Conservation (phyloP, 2,797 vertebrate genomes). For the Karalla daura region DNA sequence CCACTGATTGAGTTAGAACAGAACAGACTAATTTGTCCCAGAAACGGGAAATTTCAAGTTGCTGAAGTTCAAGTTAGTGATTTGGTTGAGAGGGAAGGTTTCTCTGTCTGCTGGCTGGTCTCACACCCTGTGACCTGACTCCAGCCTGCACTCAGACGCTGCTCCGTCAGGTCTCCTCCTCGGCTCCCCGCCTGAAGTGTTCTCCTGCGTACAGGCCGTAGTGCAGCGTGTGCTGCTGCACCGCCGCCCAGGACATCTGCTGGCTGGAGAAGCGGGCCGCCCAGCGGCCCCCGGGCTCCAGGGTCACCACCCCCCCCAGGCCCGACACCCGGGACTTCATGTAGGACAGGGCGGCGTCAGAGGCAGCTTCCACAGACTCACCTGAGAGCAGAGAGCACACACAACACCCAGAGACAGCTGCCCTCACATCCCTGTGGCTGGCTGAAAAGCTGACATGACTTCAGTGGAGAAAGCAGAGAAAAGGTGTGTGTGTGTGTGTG, state of each 20-base stretch:
- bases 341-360: conserved; percentile 84
- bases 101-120: no score
- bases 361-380: conserved; percentile 85
- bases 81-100: no score
- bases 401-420: neutral
- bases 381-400: conserved; percentile 78
- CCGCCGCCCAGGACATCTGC: conserved; percentile 94
- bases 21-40: no score
- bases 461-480: no score
- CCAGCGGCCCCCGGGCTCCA: conserved; percentile 89
- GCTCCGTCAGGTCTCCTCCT: conserved; percentile 22
- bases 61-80: no score
- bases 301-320: conserved; percentile 88
- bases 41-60: no score
- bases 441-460: no score
- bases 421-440: no score
- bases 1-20: no score
- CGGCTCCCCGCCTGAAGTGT: conserved; percentile 63
- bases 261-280: conserved; percentile 87
- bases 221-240: conserved; percentile 84
- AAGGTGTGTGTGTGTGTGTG: conserved; percentile 5
- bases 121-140: no score
- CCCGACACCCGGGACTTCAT: conserved; percentile 90
- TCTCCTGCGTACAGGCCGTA: conserved; percentile 84
- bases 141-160: no score